Evolutionary conservation across 2,888 invertebrate species (phyloP).

Genomic region (Chelonus formosanus): DNA sequence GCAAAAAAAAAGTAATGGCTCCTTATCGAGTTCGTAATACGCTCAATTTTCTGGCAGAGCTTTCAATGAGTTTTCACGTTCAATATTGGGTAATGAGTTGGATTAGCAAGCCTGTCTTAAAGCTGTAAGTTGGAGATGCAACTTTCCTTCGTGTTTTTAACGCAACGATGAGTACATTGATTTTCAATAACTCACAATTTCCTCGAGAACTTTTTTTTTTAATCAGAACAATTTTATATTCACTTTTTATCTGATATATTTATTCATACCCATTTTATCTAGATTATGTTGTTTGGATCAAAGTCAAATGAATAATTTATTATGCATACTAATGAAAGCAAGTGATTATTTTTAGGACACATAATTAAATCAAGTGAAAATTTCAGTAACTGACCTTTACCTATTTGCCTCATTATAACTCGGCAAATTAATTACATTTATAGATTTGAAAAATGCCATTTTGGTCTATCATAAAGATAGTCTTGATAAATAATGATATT

Average conservation of each 20-base stretch:
- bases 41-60: constrained; percentile 15
- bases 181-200: constrained; percentile 29
- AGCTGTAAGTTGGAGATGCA: constrained; percentile 26
- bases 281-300: too few species aligned
- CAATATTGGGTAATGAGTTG: constrained; percentile 40
- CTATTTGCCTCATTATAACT: too few species aligned
- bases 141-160: constrained; percentile 37
- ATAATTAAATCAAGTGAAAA: too few species aligned
- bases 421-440: too few species aligned
- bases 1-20: constrained; percentile 15
- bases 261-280: background rate
- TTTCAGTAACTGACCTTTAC: too few species aligned
- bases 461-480: too few species aligned
- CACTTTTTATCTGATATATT: background rate
- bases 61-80: constrained; percentile 26
- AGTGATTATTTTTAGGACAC: too few species aligned
- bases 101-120: constrained; percentile 40
- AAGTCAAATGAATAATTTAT: too few species aligned
- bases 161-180: constrained; percentile 39
- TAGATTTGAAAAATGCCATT: too few species aligned
- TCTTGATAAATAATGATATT: too few species aligned
- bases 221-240: constrained; percentile 30
- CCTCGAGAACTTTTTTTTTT: constrained; percentile 20
- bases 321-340: too few species aligned
- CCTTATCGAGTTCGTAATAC: constrained; percentile 22